A percentile compares a stretch with the other conserved stretches of the same genome.
These are phyloP conservation scores for Zootoca vivipara DNA, from an alignment of 2,113 vertebrate species.

Conservation along the genomic window DNA sequence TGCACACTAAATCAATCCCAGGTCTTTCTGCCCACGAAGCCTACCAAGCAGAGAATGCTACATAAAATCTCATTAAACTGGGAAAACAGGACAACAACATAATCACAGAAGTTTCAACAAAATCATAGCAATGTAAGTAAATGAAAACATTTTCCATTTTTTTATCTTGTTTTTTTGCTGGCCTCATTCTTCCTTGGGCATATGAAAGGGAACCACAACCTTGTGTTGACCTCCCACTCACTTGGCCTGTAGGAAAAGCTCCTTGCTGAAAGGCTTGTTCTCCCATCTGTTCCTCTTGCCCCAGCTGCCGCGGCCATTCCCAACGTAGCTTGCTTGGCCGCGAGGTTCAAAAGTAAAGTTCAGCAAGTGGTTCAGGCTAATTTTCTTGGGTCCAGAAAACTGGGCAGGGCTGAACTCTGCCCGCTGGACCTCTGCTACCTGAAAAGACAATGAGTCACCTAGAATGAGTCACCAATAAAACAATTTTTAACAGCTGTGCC, in stretches of 20 bases:
- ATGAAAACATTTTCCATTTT: too few species aligned
- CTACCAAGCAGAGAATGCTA: not conserved
- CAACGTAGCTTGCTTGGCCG: conserved; percentile 84
- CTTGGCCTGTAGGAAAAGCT: conserved; percentile 99
- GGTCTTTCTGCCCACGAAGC: not conserved
- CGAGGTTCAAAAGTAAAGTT: conserved; percentile 99
- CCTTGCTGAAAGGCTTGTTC: conserved; percentile 98
- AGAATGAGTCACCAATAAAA: too few species aligned
- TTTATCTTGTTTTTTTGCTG: not conserved
- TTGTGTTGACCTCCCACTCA: conserved; percentile 73
- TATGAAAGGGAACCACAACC: not conserved
- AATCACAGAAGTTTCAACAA: not conserved
- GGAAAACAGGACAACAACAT: too few species aligned
- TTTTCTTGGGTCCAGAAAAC: conserved; percentile 97
- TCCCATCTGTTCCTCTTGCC: conserved; percentile 97
- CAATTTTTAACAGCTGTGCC: not conserved
- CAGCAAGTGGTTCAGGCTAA: conserved; percentile 96
- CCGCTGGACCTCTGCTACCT: conserved; percentile 97
- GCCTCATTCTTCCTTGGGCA: not conserved
- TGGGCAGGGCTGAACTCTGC: conserved; percentile 99
- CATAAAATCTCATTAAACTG: not conserved
- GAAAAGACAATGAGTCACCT: conserved; percentile 27
- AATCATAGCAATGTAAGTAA: not conserved
- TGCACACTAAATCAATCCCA: not conserved
- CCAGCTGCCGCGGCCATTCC: conserved; percentile 85